These are phyloP conservation scores for Tor tambroides DNA, from an alignment of 2,113 vertebrate species.

Conservation along the genomic window DNA sequence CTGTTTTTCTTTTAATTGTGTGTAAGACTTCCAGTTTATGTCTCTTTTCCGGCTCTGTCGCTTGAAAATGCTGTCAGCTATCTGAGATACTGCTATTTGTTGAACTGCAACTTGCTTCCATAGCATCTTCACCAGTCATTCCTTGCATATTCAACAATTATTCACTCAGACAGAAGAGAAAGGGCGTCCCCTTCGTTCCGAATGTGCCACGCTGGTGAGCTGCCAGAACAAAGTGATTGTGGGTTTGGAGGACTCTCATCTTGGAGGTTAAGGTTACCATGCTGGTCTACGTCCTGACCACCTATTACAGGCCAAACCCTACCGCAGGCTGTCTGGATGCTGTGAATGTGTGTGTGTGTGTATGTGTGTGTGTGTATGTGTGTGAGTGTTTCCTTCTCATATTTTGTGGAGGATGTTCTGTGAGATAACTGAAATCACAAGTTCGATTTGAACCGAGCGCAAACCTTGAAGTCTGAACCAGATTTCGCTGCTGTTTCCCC, in stretches of 20 bases:
- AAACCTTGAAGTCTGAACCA: slow-evolving; percentile 15
- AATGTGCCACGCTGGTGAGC: slow-evolving; percentile 45
- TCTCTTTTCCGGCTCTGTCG: background rate
- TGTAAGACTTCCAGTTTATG: background rate
- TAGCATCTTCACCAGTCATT: background rate
- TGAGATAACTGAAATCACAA: slow-evolving; percentile 13
- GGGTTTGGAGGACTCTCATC: slow-evolving; percentile 68
- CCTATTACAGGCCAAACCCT: slow-evolving; percentile 62
- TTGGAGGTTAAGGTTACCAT: slow-evolving; percentile 72
- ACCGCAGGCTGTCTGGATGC: slow-evolving; percentile 67
- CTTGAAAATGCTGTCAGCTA: background rate
- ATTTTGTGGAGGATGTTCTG: slow-evolving; percentile 34
- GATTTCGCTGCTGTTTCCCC: slow-evolving; percentile 14
- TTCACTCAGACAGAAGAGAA: slow-evolving; percentile 7
- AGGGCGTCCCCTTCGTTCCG: background rate
- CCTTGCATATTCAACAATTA: slow-evolving; percentile 18
- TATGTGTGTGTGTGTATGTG: no score
- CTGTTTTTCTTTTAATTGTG: slow-evolving; percentile 12
- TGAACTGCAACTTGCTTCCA: background rate
- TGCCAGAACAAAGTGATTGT: slow-evolving; percentile 68
- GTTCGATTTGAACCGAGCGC: slow-evolving; percentile 1
- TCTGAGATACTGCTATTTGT: background rate
- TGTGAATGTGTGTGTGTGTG: slow-evolving; percentile 54
- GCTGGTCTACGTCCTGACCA: slow-evolving; percentile 59
- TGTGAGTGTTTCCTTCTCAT: slow-evolving; percentile 22